Percentiles rank a stretch among this genome's conserved stretches.
phyloP scores from a whole-genome alignment of 2,113 vertebrate genomes.

The Porphyrio hochstetteri region DNA sequence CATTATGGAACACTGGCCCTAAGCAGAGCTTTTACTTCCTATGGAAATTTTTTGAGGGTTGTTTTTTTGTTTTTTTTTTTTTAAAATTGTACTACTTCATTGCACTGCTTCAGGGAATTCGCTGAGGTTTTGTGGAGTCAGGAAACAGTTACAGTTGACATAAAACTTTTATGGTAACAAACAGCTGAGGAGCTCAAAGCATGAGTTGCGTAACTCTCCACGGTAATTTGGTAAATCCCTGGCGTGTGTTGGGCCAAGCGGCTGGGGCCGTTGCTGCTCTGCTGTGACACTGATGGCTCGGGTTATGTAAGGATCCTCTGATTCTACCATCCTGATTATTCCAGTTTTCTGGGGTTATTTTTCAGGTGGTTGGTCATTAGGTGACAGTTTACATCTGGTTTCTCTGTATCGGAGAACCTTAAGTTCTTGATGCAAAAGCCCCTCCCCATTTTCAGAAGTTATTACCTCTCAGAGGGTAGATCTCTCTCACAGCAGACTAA shows the following conservation, averaged over 20 bases:
- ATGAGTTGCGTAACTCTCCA: neutral
- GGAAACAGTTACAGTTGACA: neutral
- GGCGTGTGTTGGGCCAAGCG: neutral
- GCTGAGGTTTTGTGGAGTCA: fast-evolving
- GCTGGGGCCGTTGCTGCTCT: fast-evolving
- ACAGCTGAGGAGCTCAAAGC: neutral
- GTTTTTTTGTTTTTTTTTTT: neutral
- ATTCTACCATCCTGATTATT: neutral
- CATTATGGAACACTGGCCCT: fast-evolving
- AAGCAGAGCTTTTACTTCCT: neutral
- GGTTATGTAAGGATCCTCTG: neutral
- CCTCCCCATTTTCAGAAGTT: neutral
- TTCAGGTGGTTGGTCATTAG: neutral
- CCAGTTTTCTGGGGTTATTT: neutral
- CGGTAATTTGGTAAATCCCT: neutral
- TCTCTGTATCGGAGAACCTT: fast-evolving
- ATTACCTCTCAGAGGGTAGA: neutral
- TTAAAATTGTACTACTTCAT: neutral
- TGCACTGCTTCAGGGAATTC: neutral
- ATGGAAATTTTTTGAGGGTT: neutral
- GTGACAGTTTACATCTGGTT: neutral
- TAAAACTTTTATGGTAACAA: neutral
- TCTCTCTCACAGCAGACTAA: neutral
- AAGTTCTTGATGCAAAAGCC: neutral
- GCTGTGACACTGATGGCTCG: fast-evolving